These are phyloP conservation scores for Pectinophora gossypiella DNA, from an alignment of 1,140 invertebrate genomes.

Conservation along the genomic window DNA sequence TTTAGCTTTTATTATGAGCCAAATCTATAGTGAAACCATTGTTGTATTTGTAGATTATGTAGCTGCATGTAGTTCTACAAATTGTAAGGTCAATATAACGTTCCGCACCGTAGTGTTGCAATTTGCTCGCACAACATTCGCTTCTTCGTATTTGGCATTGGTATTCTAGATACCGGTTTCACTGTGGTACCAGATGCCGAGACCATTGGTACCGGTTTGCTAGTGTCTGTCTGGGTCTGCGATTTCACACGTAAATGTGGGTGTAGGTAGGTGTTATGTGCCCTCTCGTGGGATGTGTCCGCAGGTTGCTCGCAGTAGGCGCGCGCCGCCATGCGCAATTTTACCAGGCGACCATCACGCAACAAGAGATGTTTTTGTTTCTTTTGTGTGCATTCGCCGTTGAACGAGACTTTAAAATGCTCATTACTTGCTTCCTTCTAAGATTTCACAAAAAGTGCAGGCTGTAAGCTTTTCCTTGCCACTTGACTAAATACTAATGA, in stretches of 20 bases:
- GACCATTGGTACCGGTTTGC: conserved; percentile 1
- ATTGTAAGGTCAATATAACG: conserved; percentile 1
- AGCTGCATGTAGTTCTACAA: too few relatives aligned
- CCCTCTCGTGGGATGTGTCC: background rate
- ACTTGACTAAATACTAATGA: background rate
- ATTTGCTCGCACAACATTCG: background rate
- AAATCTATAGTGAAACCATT: too few relatives aligned
- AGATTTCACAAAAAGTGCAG: background rate
- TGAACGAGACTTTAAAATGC: background rate
- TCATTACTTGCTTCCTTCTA: background rate
- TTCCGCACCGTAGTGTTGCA: background rate
- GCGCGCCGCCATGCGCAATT: conserved; percentile 41
- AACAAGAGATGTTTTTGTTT: background rate
- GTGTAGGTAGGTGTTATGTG: background rate
- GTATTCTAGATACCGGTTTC: conserved; percentile 4
- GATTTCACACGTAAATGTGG: conserved; percentile 1
- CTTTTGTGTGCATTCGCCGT: background rate
- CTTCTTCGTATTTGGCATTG: conserved; percentile 2
- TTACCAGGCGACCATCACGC: conserved; percentile 33
- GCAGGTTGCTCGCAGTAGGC: conserved; percentile 7
- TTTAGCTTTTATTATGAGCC: background rate
- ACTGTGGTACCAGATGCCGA: background rate
- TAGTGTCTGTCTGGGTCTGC: background rate
- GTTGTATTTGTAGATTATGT: too few relatives aligned
- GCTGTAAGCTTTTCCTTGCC: background rate